These are phyloP conservation scores for Trichonephila inaurata DNA, from an alignment of 1,140 invertebrate genomes.

Conservation along the genomic window DNA sequence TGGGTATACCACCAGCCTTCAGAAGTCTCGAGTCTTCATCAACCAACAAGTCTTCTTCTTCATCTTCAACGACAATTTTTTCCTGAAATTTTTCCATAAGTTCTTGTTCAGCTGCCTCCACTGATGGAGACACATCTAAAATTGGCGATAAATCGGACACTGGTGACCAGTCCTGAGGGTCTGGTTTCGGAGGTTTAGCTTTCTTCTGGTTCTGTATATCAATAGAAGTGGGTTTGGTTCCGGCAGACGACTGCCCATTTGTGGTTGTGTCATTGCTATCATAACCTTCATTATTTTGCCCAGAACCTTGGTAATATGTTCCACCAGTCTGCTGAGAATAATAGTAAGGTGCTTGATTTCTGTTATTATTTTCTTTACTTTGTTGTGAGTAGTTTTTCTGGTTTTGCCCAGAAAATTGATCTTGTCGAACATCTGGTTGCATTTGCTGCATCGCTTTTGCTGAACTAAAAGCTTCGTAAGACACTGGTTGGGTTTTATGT, in stretches of 20 bases:
- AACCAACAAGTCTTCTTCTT: constrained; percentile 77
- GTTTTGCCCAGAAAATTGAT: not conserved
- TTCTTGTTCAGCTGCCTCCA: constrained; percentile 82
- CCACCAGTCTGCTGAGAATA: constrained; percentile 14
- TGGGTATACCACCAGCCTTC: constrained; percentile 76
- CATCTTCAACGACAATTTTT: constrained; percentile 54
- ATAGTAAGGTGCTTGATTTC: constrained; percentile 40
- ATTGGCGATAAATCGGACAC: constrained; percentile 83
- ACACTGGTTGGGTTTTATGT: constrained; percentile 72
- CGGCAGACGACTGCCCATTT: not conserved
- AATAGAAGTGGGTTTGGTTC: constrained; percentile 79
- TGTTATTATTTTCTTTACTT: not conserved
- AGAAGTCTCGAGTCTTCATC: constrained; percentile 71
- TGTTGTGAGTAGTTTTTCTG: not conserved
- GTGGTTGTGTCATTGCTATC: not conserved
- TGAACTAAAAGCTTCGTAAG: constrained; percentile 73
- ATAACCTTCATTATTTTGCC: constrained; percentile 50
- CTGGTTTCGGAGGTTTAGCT: constrained; percentile 79
- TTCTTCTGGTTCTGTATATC: constrained; percentile 81
- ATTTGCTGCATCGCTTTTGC: constrained; percentile 60
- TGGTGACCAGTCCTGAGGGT: constrained; percentile 82
- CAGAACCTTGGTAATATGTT: not conserved
- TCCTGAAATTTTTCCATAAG: constrained; percentile 80
- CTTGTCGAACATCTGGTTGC: not conserved
- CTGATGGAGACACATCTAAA: constrained; percentile 82